Conservation (phyloP, 1,140 invertebrate species). For the Cryptotermes secundus region DNA sequence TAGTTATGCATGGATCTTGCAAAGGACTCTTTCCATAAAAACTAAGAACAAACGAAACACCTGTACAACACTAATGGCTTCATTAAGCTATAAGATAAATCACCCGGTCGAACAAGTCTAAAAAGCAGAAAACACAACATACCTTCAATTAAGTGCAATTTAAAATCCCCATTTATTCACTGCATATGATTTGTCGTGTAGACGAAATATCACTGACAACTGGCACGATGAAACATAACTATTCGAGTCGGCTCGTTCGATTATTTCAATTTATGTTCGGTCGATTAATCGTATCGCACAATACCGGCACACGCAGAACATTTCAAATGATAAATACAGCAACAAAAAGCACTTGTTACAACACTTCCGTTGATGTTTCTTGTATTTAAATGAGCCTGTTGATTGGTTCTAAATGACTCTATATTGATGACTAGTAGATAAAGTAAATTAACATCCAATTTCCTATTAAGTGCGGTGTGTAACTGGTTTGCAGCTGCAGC, state of each 20-base stretch:
- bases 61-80: too few species aligned
- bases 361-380: background rate
- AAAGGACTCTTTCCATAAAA: too few species aligned
- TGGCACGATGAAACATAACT: too few species aligned
- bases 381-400: background rate
- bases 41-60: too few species aligned
- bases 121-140: background rate
- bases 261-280: background rate
- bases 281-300: conserved; percentile 12
- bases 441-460: background rate
- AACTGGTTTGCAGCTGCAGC: background rate
- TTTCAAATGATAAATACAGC: background rate
- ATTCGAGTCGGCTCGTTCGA: background rate
- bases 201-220: too few species aligned
- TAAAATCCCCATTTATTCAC: background rate
- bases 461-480: background rate
- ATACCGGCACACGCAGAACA: background rate
- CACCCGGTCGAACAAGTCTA: too few species aligned
- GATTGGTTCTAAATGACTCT: background rate
- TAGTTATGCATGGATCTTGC: too few species aligned
- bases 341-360: background rate
- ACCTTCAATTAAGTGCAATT: background rate
- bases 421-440: conserved; percentile 7
- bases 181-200: background rate
- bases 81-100: too few species aligned